Percentiles rank a stretch among this genome's conserved stretches.
These are phyloP conservation scores for Drosophila paranaensis DNA, from an alignment of 2,888 invertebrate genomes.

Conservation along the genomic window DNA sequence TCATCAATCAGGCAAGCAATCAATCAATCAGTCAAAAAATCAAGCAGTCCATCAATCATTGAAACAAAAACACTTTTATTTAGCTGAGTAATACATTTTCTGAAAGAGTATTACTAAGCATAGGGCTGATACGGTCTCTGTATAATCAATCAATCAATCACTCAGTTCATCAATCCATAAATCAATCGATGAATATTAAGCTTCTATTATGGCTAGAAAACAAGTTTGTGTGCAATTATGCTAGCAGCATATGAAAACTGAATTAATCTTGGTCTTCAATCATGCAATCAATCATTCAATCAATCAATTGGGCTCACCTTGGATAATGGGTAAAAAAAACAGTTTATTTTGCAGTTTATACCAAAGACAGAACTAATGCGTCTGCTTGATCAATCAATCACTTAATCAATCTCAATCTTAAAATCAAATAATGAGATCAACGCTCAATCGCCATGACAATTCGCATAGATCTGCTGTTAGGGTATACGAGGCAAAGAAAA, in stretches of 20 bases:
- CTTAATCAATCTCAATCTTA: not conserved
- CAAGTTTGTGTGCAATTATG: no score
- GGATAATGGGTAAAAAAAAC: no score
- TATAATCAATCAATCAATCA: not conserved
- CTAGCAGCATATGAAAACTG: not conserved
- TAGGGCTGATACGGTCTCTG: not conserved
- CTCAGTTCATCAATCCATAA: not conserved
- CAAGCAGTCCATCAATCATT: not conserved
- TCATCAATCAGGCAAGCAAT: no score
- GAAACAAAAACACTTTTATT: not conserved
- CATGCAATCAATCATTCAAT: not conserved
- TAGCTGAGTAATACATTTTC: not conserved
- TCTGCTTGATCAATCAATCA: not conserved
- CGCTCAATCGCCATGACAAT: not conserved
- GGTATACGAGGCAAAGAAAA: constrained; percentile 18
- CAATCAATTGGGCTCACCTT: no score
- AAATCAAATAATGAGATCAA: no score
- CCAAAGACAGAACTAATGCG: no score
- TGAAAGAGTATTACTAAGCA: not conserved
- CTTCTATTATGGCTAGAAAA: no score
- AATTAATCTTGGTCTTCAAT: not conserved
- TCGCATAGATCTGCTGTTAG: not conserved
- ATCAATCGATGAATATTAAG: not conserved
- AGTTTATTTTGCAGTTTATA: no score
- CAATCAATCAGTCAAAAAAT: not conserved